These are phyloP conservation scores for Isurus oxyrinchus DNA, from an alignment of 2,113 vertebrate genomes.

Conservation along the genomic window DNA sequence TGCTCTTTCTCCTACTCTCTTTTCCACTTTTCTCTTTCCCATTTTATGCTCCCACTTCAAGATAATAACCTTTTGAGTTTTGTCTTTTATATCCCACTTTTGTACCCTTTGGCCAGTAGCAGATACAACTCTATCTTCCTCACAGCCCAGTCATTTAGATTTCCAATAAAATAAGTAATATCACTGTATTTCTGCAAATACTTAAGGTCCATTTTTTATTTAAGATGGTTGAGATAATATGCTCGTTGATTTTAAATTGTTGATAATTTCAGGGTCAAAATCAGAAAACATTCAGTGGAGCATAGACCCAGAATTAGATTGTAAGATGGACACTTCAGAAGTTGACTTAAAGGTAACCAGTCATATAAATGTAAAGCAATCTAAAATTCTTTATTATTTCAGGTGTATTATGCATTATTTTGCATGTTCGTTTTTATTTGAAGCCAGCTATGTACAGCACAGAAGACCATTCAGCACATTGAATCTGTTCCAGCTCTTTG, in stretches of 20 bases:
- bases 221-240: background rate
- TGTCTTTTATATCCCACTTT: background rate
- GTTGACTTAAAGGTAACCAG: constrained; percentile 60
- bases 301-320: constrained; percentile 77
- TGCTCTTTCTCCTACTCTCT: background rate
- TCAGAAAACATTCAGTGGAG: constrained; percentile 78
- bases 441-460: too few relatives aligned
- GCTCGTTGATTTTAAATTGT: background rate
- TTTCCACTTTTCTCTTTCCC: background rate
- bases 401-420: too few relatives aligned
- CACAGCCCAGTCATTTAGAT: background rate
- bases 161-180: background rate
- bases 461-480: background rate
- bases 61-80: background rate
- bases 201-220: background rate
- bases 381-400: background rate
- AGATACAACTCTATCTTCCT: background rate
- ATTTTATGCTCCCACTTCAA: background rate
- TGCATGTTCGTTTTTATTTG: background rate
- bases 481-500: background rate
- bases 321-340: constrained; percentile 62
- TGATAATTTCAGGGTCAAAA: constrained; percentile 32
- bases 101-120: background rate
- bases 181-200: background rate
- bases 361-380: background rate